Evolutionary conservation across 2,888 invertebrate genomes (phyloP), one percentile per base, ranked within the genome.

Genomic region (Tanytarsus gracilentus): DNA sequence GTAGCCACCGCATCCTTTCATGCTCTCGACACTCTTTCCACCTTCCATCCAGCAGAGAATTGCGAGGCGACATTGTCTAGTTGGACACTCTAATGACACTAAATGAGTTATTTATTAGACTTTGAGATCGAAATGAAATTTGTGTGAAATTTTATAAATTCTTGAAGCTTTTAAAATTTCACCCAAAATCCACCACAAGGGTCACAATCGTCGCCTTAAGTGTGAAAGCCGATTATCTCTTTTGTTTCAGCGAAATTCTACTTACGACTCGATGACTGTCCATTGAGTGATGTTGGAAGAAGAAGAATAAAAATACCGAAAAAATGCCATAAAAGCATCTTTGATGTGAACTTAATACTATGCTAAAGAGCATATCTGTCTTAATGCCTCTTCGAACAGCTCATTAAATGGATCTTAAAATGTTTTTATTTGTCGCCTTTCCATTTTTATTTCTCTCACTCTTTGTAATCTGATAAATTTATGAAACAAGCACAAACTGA

Each of bases 1-100:
- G 49, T 80, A 79, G 1, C 85, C 84, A 64, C 85, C 85, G 21
- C 85, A n/a, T n/a, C n/a, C 84, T 25, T 80, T 73, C 25, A 8
- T 25, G 11, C 9, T 49, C 14, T 48, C 16, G 36, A 79, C 78
- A 66, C 82, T 78, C 33, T 77, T 77, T 11, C 87, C 87, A 0
- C 87, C 87, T 27, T 81, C 80, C 64, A 87, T 73, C 86, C 88
- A 87, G 70, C 88, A 88, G 18, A 83, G 79, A 49, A 88, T 72
- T 3, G 86, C 78, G 58, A 88, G 72, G 0, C 85, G 84, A 67
- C 88, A 88, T 0, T 84, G 78, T 66, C 80, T 77, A 1, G 80
- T 33, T 23, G 76, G 6, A 78, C 76, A 8, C 78, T 75, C 62
- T 80, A 80, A 58, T 79, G 74, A 61, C 9, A 23, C 2, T 40